Conservation (phyloP, 2,797 vertebrate genomes). For the Poecilia wingei region DNA sequence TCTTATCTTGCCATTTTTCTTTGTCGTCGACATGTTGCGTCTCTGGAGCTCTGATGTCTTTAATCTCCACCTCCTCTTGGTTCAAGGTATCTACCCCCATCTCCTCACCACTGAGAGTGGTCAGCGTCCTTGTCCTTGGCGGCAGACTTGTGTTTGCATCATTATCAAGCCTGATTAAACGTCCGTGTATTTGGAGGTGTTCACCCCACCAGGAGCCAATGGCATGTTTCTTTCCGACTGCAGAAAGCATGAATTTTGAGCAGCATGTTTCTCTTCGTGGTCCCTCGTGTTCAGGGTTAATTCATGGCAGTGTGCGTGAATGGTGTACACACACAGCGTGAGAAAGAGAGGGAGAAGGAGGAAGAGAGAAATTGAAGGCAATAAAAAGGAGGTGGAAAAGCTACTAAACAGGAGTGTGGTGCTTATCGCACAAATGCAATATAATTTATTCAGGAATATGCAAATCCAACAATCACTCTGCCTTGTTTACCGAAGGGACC, state of each 20-base stretch:
- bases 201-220: constrained; percentile 57
- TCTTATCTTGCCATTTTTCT: constrained; percentile 38
- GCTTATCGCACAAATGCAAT: constrained; percentile 78
- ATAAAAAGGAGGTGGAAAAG: constrained; percentile 55
- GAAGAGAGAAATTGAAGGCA: constrained; percentile 36
- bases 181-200: constrained; percentile 58
- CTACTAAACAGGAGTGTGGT: constrained; percentile 63
- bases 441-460: constrained; percentile 81
- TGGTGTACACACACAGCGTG: constrained; percentile 28
- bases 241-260: constrained; percentile 73
- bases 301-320: constrained; percentile 68
- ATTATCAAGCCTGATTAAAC: constrained; percentile 73
- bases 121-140: constrained; percentile 65
- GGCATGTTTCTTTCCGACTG: constrained; percentile 33
- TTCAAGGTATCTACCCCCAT: constrained; percentile 44
- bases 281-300: constrained; percentile 77
- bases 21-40: constrained; percentile 40
- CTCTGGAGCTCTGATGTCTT: constrained; percentile 41
- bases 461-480: constrained; percentile 79
- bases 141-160: constrained; percentile 64
- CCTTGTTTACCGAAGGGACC: constrained; percentile 80
- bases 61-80: constrained; percentile 54
- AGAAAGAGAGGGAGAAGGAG: constrained; percentile 8
- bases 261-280: constrained; percentile 51
- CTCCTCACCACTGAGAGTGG: constrained; percentile 35